A percentile compares a stretch with the other conserved stretches of the same genome.
Evolutionary conservation across 1,140 invertebrate species (phyloP).

Genomic region (Tetramorium parvispinum): DNA sequence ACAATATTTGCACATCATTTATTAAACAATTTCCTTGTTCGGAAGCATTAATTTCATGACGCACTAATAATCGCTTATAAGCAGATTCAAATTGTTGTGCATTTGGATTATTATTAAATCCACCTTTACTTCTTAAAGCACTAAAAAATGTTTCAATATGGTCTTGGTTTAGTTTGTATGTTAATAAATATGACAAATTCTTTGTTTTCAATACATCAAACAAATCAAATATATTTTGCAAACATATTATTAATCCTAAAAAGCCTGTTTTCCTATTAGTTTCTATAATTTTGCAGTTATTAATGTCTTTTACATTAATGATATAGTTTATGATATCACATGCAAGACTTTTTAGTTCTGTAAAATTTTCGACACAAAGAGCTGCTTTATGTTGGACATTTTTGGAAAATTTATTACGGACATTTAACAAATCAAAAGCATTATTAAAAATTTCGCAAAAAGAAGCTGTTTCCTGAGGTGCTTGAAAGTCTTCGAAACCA

Average conservation of each 20-base stretch:
- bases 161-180: background rate
- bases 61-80: background rate
- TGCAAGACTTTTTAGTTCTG: too few species aligned
- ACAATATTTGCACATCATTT: constrained; percentile 1
- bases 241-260: background rate
- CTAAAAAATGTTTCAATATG: constrained; percentile 27
- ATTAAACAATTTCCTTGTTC: background rate
- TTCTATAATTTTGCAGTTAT: too few species aligned
- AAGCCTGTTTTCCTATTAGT: too few species aligned
- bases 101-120: constrained; percentile 18
- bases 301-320: too few species aligned
- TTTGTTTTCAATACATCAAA: background rate
- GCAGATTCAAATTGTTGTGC: background rate
- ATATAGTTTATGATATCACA: too few species aligned
- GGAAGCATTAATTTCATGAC: constrained; percentile 1
- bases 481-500: too few species aligned
- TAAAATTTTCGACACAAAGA: background rate
- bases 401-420: background rate
- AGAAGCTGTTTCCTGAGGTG: too few species aligned
- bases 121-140: background rate
- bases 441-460: background rate
- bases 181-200: constrained; percentile 3
- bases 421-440: background rate
- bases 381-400: too few species aligned
- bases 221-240: constrained; percentile 19